These are phyloP conservation scores for Malurus leucopterus DNA, from an alignment of 2,797 vertebrate species.

Conservation along the genomic window DNA sequence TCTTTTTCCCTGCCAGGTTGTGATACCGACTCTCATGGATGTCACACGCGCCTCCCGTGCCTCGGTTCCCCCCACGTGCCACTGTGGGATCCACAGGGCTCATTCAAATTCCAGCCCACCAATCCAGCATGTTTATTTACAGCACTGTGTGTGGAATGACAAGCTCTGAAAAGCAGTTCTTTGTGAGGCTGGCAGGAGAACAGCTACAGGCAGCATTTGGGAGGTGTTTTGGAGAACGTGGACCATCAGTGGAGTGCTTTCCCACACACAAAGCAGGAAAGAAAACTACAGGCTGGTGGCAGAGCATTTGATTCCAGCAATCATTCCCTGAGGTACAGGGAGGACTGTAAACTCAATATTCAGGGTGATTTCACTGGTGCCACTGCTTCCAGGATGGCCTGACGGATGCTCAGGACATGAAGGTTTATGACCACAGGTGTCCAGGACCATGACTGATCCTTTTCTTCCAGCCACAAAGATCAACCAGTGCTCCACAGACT, in stretches of 20 bases:
- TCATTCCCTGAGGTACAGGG: background rate
- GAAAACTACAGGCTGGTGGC: background rate
- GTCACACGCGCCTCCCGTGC: background rate
- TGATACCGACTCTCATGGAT: background rate
- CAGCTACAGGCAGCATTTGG: background rate
- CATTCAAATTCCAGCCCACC: background rate
- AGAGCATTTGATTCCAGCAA: background rate
- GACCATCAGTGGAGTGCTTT: background rate
- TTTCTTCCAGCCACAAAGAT: background rate
- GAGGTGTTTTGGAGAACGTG: background rate
- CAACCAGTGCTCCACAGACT: background rate
- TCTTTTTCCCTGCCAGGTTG: background rate
- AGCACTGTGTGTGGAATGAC: background rate
- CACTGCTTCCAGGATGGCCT: background rate
- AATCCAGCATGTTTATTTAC: background rate
- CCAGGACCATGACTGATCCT: background rate
- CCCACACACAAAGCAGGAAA: background rate
- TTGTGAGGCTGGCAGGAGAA: background rate
- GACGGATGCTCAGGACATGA: fast-evolving
- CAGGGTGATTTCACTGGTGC: background rate
- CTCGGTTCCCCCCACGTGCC: background rate
- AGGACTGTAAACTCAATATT: background rate
- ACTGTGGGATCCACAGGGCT: background rate
- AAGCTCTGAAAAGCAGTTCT: background rate
- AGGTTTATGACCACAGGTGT: background rate